These are phyloP conservation scores for Ellobius talpinus DNA, from an alignment of 2,113 vertebrate genomes.

Conservation along the genomic window DNA sequence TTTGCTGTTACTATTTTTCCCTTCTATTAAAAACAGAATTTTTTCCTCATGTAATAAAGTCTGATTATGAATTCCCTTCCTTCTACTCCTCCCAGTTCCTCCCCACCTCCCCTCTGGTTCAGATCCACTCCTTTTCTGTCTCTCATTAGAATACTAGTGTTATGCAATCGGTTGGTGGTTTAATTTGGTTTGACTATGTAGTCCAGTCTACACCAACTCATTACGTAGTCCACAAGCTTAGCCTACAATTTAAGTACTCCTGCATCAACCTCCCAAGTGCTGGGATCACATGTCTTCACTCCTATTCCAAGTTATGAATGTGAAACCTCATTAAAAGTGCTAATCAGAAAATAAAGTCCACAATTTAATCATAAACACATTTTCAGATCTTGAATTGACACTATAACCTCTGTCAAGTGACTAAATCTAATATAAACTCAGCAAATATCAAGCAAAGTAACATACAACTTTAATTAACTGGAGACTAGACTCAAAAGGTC, in stretches of 20 bases:
- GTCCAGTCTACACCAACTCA: background rate
- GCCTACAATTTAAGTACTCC: background rate
- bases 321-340: background rate
- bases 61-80: background rate
- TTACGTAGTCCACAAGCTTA: background rate
- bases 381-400: background rate
- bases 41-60: background rate
- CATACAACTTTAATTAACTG: background rate
- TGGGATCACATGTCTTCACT: background rate
- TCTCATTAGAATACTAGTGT: background rate
- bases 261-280: background rate
- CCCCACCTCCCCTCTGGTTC: background rate
- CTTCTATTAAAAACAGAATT: background rate
- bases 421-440: conserved; percentile 1
- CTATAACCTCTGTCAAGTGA: background rate
- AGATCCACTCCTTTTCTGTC: background rate
- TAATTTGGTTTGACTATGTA: background rate
- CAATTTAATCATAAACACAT: conserved; percentile 12
- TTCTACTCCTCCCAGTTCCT: background rate
- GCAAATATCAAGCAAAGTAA: conserved; percentile 1
- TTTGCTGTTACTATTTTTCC: background rate
- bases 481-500: background rate
- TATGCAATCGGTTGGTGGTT: background rate
- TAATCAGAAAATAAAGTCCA: conserved; percentile 32
- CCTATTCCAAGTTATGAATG: background rate